Evolutionary conservation across 2,888 invertebrate species (phyloP), one percentile per base, ranked within the genome.

Genomic region (Patella depressa): DNA sequence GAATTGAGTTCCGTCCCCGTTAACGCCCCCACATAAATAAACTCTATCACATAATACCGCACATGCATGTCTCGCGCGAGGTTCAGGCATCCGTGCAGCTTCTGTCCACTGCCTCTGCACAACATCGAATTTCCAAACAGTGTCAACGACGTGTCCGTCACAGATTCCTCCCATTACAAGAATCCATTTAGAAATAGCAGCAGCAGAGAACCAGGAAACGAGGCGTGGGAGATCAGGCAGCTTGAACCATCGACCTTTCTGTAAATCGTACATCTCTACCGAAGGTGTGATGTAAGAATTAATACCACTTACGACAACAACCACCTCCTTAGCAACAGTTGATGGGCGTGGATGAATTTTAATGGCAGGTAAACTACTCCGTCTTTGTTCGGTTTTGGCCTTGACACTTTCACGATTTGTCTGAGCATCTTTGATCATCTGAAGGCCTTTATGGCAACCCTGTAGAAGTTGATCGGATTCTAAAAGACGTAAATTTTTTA

Each of bases 311-410:
- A 91, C 83, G 1, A 89, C 85, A n/a, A 91, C 90, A 79, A 91
- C 82, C 45, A 89, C 89, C 75, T 91, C 90, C 76, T 89, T 90
- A 59, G 91, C 90, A 19, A 91, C 88, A 9, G 91, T 91, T 29
- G 91, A 91, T 15, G 91, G 91, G 59, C 91, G 82, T 7, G 90
- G 91, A 53, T 86, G 87, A 65, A 88, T 84, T 65, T 85, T 82
- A 19, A 81, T 81, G 72, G 65, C 65, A 11, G 89, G 90, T 89
- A 89, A 89, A 81, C 90, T 90, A 15, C 89, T 82, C 17, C 90
- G 78, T 14, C 90, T 82, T 69, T 89, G 86, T 14, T 88, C 89
- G 79, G 85, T 87, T 71, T 87, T 86, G 76, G 88, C 89, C 74
- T 86, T 85, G n/a, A 87, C 85, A 17, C 88, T 85, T 76, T 88